Evolutionary conservation across 2,797 vertebrate species (phyloP).

Genomic region (Ctenopoma multispine): DNA sequence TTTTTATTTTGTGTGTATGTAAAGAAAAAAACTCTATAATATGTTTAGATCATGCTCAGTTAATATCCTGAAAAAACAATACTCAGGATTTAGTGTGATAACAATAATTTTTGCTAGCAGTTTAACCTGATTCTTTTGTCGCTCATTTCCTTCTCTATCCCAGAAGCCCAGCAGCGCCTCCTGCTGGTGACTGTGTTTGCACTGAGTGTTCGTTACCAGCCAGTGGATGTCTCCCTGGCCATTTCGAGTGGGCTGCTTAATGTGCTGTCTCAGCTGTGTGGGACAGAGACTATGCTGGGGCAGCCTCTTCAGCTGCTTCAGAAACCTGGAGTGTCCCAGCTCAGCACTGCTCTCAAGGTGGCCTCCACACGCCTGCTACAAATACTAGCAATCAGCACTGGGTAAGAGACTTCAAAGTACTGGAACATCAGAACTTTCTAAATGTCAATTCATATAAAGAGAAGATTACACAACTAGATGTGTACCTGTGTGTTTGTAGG

Average conservation of each 20-base stretch:
- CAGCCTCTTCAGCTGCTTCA: constrained; percentile 94
- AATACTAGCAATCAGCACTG: constrained; percentile 97
- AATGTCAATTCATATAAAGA: background rate
- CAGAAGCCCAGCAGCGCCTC: constrained; percentile 96
- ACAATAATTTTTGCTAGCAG: background rate
- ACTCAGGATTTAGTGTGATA: background rate
- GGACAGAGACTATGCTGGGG: constrained; percentile 95
- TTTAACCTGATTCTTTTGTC: background rate
- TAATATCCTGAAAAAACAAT: background rate
- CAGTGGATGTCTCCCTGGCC: constrained; percentile 95
- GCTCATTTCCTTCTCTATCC: background rate
- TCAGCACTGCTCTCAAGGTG: constrained; percentile 97
- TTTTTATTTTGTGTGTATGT: background rate
- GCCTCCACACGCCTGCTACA: constrained; percentile 96
- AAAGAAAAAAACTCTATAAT: background rate
- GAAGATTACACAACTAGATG: background rate
- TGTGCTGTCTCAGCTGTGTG: constrained; percentile 95
- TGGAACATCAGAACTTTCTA: no score
- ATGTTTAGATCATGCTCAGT: background rate
- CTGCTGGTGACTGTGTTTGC: constrained; percentile 97
- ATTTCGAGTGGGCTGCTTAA: constrained; percentile 95
- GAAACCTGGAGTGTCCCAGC: constrained; percentile 94
- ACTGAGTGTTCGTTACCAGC: constrained; percentile 97
- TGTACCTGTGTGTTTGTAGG: constrained; percentile 72
- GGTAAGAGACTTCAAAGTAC: constrained; percentile 80